Conservation (phyloP, 2,888 invertebrate species). For the Cantharis nigra region DNA sequence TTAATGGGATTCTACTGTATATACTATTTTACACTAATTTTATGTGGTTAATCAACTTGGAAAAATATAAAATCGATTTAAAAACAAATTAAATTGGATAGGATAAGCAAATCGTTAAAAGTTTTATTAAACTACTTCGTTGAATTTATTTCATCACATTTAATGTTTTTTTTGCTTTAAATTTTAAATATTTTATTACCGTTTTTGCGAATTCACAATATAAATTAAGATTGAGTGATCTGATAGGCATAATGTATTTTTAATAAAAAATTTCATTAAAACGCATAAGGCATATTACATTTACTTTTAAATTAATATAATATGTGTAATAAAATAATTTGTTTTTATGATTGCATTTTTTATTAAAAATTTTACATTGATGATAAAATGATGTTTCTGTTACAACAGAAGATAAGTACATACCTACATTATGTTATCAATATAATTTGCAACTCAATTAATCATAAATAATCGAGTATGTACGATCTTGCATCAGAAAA, state of each 20-base stretch:
- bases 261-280: neutral
- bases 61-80: neutral
- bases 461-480: too few species aligned
- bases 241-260: neutral
- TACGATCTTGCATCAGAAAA: too few species aligned
- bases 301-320: neutral
- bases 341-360: neutral
- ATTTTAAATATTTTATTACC: neutral
- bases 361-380: too few species aligned
- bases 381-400: too few species aligned
- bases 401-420: too few species aligned
- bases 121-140: neutral
- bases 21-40: neutral
- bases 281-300: neutral
- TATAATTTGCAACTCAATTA: too few species aligned
- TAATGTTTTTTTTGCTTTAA: neutral
- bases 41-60: neutral
- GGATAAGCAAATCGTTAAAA: neutral
- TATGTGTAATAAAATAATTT: too few species aligned
- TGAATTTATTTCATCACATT: neutral
- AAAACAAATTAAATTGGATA: neutral
- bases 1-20: too few species aligned
- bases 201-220: neutral
- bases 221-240: neutral
- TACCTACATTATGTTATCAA: too few species aligned